These are phyloP conservation scores for Propithecus coquereli DNA, from an alignment of 2,113 vertebrate genomes.

Conservation along the genomic window DNA sequence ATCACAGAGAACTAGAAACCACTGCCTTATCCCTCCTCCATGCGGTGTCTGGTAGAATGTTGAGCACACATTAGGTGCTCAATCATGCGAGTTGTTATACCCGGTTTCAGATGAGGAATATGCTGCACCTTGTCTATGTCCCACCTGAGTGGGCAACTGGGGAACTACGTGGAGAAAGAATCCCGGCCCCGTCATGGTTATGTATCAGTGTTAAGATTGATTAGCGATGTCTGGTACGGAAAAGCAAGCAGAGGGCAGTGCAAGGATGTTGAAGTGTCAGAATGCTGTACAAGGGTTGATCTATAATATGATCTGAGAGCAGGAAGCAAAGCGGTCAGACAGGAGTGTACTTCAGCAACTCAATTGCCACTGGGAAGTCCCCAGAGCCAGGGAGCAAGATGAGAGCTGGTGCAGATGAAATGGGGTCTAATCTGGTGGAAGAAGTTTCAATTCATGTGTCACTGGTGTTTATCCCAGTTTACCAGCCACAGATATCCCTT, in stretches of 20 bases:
- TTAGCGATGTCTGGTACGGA: neutral
- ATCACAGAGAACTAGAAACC: neutral
- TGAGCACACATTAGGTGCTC: neutral
- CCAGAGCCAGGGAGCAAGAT: neutral
- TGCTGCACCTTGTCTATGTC: no score
- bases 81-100: fast-evolving
- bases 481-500: no score
- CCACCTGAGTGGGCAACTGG: neutral
- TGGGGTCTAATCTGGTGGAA: neutral
- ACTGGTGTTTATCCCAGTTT: neutral
- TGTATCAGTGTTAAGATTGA: neutral
- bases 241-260: neutral
- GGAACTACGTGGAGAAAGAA: neutral
- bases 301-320: neutral
- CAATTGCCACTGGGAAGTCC: neutral
- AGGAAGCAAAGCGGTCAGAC: no score
- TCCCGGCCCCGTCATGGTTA: fast-evolving
- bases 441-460: neutral
- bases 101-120: neutral
- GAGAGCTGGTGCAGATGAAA: neutral
- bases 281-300: neutral
- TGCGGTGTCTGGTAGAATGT: neutral
- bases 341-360: neutral
- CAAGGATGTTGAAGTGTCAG: fast-evolving
- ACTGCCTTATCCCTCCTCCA: neutral